Evolutionary conservation across 2,797 vertebrate genomes (phyloP).

Genomic region (Scleropages formosus): DNA sequence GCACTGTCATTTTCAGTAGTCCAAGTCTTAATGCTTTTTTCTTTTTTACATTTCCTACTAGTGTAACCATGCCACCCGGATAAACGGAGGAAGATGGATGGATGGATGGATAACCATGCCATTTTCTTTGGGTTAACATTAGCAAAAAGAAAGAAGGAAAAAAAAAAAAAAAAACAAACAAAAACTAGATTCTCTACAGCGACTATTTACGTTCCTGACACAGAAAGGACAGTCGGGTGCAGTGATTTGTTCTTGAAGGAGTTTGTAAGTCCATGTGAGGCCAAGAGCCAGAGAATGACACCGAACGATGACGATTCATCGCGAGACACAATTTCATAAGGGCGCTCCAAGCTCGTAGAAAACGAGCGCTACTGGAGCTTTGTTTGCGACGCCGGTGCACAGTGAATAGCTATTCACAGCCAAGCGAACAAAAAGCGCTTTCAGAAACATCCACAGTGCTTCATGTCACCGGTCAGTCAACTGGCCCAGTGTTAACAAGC

Average conservation of each 20-base stretch:
- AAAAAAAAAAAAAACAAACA: no score
- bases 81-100: no score
- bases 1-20: no score
- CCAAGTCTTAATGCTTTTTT: no score
- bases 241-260: neutral
- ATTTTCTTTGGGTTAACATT: no score
- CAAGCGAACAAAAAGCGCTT: neutral
- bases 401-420: conserved; percentile 6
- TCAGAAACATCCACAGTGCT: neutral
- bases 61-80: no score
- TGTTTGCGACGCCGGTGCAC: conserved; percentile 5
- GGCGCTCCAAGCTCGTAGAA: neutral
- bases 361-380: neutral
- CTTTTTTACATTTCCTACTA: no score
- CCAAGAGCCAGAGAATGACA: neutral
- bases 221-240: neutral
- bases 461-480: conserved; percentile 5
- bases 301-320: neutral
- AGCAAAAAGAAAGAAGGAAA: no score
- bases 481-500: neutral
- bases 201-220: no score
- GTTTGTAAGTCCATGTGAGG: neutral
- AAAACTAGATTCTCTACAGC: neutral
- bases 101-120: no score
- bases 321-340: neutral